These are phyloP conservation scores for Hirtodrosophila cameraria DNA, from an alignment of 2,888 invertebrate genomes.

Conservation along the genomic window DNA sequence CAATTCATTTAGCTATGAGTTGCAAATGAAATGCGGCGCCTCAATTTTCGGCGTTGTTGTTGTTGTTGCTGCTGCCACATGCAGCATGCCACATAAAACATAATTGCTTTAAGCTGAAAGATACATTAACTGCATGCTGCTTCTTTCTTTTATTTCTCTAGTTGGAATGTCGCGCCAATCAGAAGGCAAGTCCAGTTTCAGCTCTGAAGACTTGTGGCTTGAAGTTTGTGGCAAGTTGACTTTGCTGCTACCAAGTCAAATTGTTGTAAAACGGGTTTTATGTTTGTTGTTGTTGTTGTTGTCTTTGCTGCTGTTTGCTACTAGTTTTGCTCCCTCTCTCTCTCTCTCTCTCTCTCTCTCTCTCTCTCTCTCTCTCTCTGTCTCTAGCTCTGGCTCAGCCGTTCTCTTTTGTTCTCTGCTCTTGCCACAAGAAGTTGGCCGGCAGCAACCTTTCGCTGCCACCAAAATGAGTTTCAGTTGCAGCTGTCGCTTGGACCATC, in stretches of 20 bases:
- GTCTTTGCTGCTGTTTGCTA: conserved; percentile 58
- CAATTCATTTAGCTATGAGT: conserved; percentile 54
- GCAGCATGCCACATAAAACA: conserved; percentile 49
- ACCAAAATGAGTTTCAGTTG: conserved; percentile 52
- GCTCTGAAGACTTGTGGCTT: conserved; percentile 36
- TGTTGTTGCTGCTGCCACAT: no score
- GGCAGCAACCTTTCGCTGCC: conserved; percentile 45
- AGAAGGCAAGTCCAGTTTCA: conserved; percentile 69
- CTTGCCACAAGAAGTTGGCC: conserved; percentile 48
- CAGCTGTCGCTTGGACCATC: conserved; percentile 51
- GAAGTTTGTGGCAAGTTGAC: conserved; percentile 42
- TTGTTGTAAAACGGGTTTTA: conserved; percentile 77
- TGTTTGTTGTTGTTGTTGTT: conserved; percentile 28
- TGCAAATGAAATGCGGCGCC: neutral
- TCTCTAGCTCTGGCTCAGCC: conserved; percentile 1
- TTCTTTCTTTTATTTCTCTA: conserved; percentile 35
- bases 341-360: conserved; percentile 1
- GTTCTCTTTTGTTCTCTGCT: conserved; percentile 16
- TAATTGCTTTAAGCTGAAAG: conserved; percentile 45
- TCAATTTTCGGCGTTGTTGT: conserved; percentile 27
- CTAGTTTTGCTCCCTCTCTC: conserved; percentile 27
- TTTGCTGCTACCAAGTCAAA: conserved; percentile 56
- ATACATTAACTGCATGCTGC: conserved; percentile 28
- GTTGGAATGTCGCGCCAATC: conserved; percentile 68
- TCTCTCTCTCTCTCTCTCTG: conserved; percentile 13